Base-by-base conservation (phyloP, 2,888 invertebrate species). In the Drosophila dives region DNA sequence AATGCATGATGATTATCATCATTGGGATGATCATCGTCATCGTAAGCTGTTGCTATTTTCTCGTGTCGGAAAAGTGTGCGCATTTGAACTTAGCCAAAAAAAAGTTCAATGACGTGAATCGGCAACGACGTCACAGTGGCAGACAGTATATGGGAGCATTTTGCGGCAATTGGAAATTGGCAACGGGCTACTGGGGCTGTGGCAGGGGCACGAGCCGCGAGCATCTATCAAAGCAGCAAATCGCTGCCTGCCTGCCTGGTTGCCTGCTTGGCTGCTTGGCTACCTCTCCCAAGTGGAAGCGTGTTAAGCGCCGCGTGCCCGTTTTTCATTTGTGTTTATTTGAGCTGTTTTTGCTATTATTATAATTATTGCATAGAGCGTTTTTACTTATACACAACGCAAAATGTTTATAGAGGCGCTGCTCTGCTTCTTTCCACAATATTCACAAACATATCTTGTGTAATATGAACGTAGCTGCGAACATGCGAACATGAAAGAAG, bases 221-320 rank as follows among this genome's bases (percentile, higher is more conserved):
- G 38, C 36, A 55, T 55, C 55, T 55, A 55, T 55, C 38, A 38
- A 55, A 29, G 12, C 26, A n/a, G 51, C 56, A 38, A 62, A 55
- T 71, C 45, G 63, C 50, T 32, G 48, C 10, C 34, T 26, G 55
- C 17, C 17, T 33, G 32, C n/a, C 50, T 50, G 50, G 6, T 1
- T 45, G 45, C 7, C 54, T 54, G 51, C 4, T 33, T 33, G 45
- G 12, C 45, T 20, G 51, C 51, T 51, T 51, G 51, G 50, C 62
- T 51, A 80, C 81, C 84, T 82, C 77, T 79, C 82, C 80, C 86
- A 89, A 86, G 81, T 77, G 77, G 72, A 84, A 86, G 87, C 81
- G 82, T 86, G 89, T 86, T 89, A 76, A 68, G 83, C 79, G 85
- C 72, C 64, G 75, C 64, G 77, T 80, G 56, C 71, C 34, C 53